Evolutionary conservation across 2,797 vertebrate genomes (phyloP).

Genomic region (Threskiornis aethiopicus): DNA sequence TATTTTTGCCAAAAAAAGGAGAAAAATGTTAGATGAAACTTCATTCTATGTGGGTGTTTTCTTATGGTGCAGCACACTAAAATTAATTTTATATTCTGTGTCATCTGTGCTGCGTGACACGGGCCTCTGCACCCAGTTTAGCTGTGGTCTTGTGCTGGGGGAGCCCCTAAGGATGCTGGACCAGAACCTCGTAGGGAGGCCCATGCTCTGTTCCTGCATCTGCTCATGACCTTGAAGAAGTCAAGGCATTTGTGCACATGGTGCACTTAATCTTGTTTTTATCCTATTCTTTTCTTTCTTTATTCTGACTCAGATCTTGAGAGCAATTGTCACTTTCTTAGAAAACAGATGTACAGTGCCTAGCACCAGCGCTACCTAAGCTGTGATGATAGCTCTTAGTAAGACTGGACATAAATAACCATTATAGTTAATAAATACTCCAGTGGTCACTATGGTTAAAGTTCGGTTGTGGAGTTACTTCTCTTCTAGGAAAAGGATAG

Average conservation of each 20-base stretch:
- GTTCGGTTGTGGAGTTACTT: background rate
- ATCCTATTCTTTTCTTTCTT: background rate
- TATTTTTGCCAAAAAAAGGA: background rate
- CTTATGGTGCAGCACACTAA: conserved; percentile 18
- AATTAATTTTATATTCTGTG: conserved; percentile 21
- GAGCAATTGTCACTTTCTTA: background rate
- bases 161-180: background rate
- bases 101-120: conserved; percentile 15
- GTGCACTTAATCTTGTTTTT: background rate
- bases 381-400: background rate
- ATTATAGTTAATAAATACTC: background rate
- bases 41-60: conserved; percentile 50
- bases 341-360: background rate
- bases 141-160: background rate
- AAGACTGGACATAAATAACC: background rate
- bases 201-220: background rate
- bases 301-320: conserved; percentile 4
- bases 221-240: background rate
- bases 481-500: background rate
- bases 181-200: background rate
- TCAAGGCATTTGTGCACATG: background rate
- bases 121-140: background rate
- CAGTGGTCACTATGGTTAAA: fast-evolving
- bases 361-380: background rate
- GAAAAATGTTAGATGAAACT: conserved; percentile 39